A percentile compares a stretch with the other conserved stretches of the same genome.
These are phyloP conservation scores for Melanophora roralis DNA, from an alignment of 2,888 invertebrate genomes.

Conservation along the genomic window DNA sequence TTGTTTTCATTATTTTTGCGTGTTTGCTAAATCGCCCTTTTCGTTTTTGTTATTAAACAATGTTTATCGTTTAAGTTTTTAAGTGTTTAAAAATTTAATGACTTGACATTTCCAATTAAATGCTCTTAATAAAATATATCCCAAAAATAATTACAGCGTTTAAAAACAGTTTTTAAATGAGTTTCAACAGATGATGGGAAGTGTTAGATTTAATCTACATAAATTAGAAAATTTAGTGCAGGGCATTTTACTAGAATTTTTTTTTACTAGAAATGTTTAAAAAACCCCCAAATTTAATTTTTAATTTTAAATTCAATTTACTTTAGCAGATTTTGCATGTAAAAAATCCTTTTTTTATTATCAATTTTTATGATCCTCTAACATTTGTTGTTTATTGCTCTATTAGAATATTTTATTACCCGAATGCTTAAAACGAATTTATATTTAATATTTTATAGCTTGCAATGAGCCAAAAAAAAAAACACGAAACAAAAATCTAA, in stretches of 20 bases:
- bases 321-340: neutral
- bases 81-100: slow-evolving; percentile 51
- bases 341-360: neutral
- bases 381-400: slow-evolving; percentile 14
- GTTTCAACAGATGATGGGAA: neutral
- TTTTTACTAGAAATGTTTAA: too few species aligned
- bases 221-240: too few species aligned
- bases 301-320: neutral
- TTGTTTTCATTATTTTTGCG: neutral
- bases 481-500: neutral
- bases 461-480: neutral
- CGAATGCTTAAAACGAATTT: slow-evolving; percentile 7
- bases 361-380: neutral
- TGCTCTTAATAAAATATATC: slow-evolving; percentile 4
- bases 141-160: neutral
- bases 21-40: neutral
- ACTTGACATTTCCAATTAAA: slow-evolving; percentile 54
- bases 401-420: slow-evolving; percentile 20
- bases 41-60: neutral
- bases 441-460: slow-evolving; percentile 20
- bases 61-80: slow-evolving; percentile 40
- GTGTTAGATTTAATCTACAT: too few species aligned
- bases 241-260: neutral
- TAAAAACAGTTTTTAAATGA: neutral
- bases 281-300: too few species aligned